phyloP scores from a whole-genome alignment of 2,888 invertebrate species.

The Hydrotaea diabolus region DNA sequence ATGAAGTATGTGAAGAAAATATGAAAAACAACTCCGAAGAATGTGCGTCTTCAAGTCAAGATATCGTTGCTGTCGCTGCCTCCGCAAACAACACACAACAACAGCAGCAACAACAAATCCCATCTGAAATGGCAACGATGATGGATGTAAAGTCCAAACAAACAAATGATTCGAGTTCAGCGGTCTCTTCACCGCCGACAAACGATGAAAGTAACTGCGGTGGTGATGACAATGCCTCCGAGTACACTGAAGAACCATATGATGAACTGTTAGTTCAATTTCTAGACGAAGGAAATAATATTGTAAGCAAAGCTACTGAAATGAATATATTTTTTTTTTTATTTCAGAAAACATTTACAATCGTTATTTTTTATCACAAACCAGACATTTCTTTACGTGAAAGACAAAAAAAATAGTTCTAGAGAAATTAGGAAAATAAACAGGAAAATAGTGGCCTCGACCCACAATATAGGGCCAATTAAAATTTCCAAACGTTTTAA shows the following conservation, averaged over 20 bases:
- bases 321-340: too few species aligned
- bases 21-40: not conserved
- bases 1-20: not conserved
- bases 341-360: too few species aligned
- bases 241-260: conserved; percentile 71
- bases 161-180: conserved; percentile 28
- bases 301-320: conserved; percentile 72
- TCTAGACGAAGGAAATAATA: conserved; percentile 77
- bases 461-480: too few species aligned
- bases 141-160: conserved; percentile 43
- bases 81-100: not conserved
- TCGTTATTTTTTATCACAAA: too few species aligned
- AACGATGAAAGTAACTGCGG: conserved; percentile 32
- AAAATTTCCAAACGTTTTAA: too few species aligned
- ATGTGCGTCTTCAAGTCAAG: not conserved
- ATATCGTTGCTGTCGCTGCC: not conserved
- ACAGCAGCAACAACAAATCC: too few species aligned
- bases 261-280: conserved; percentile 77
- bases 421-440: too few species aligned
- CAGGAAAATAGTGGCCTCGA: too few species aligned
- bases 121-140: conserved; percentile 39
- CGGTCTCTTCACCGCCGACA: not conserved
- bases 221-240: conserved; percentile 64
- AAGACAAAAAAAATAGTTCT: too few species aligned
- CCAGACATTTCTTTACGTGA: too few species aligned